Conservation (phyloP, 30 jellyfish, hydroid and myxozoan species). For the Haliclystus octoradiatus region DNA sequence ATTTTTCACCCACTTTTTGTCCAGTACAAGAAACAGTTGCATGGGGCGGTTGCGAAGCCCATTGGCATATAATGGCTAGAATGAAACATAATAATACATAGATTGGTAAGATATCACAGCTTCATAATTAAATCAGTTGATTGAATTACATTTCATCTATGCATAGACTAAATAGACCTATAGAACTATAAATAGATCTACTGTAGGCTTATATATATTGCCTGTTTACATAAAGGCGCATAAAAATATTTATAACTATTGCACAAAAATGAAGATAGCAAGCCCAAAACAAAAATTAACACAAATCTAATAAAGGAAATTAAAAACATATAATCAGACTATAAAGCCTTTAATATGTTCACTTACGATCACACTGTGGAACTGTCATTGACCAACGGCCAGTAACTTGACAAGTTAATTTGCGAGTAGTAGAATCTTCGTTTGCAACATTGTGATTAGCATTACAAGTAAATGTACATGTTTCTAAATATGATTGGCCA, state of each 20-base stretch:
- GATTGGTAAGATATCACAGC: too few species aligned
- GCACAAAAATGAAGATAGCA: too few species aligned
- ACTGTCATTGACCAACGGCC: slow-evolving; percentile 65
- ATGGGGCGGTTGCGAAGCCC: slow-evolving; percentile 59
- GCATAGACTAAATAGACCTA: too few species aligned
- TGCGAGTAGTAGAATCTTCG: slow-evolving; percentile 48
- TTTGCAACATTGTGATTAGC: slow-evolving; percentile 56
- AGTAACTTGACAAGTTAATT: slow-evolving; percentile 41
- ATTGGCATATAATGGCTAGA: slow-evolving; percentile 69
- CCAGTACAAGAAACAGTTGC: slow-evolving; percentile 37
- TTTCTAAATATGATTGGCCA: slow-evolving; percentile 48
- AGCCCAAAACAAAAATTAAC: too few species aligned
- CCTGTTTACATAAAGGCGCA: too few species aligned
- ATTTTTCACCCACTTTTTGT: slow-evolving; percentile 43
- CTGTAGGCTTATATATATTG: too few species aligned
- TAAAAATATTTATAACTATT: background rate
- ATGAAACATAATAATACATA: background rate
- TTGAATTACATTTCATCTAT: too few species aligned
- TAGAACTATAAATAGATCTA: too few species aligned
- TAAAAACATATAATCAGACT: too few species aligned
- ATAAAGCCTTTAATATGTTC: too few species aligned
- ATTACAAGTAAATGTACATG: slow-evolving; percentile 75
- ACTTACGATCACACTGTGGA: slow-evolving; percentile 84
- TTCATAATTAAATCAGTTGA: too few species aligned
- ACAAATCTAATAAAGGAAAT: too few species aligned